Base-by-base conservation (phyloP, 2,888 invertebrate species). In the Muscina levida region DNA sequence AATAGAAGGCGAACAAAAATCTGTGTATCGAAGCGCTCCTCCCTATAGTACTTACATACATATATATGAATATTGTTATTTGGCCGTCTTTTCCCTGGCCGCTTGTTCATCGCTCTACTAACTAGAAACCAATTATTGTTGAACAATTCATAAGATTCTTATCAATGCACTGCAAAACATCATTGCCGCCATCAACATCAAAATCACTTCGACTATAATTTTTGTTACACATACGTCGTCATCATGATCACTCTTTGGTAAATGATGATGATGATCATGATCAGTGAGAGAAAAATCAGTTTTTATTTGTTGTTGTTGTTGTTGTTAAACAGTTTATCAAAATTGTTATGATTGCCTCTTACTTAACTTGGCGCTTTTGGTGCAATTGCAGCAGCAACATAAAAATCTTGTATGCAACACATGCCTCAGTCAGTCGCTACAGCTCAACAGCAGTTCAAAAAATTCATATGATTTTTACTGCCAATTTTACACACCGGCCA, bases 91-190 rank as follows among this genome's bases (percentile, higher is more conserved):
- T 31, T 31, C 31, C 31, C 8, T 37, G n/a, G 13, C 6, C n/a
- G 1, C 17, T 10, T 44, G 19, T 44, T 31, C 8, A 8, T 8
- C 8, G 31, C 31, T 31, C n/a, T 31, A 31, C 31, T 5, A 31
- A 31, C 31, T 77, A 66, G 67, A 71, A 77, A 51, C 72, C 81
- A 76, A 77, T 81, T 77, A 81, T 75, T 72, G 71, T 81, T 81
- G 2, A 72, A 77, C 77, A 81, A 81, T 81, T 75, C 74, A 48
- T 68, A 57, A 72, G 81, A 77, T 77, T 11, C 13, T 62, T 62
- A 62, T 62, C 62, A 42, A 42, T 19, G 37, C 37, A 59, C 24
- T 24, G 11, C 2, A 53, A 53, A 53, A 22, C 53, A 53, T 22
- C 13, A 53, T 51, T 51, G 37, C 59, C 17, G 57, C 15, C 8